These are phyloP conservation scores for Drosophila eugracilis DNA, from an alignment of 1,140 invertebrate species.

Conservation along the genomic window DNA sequence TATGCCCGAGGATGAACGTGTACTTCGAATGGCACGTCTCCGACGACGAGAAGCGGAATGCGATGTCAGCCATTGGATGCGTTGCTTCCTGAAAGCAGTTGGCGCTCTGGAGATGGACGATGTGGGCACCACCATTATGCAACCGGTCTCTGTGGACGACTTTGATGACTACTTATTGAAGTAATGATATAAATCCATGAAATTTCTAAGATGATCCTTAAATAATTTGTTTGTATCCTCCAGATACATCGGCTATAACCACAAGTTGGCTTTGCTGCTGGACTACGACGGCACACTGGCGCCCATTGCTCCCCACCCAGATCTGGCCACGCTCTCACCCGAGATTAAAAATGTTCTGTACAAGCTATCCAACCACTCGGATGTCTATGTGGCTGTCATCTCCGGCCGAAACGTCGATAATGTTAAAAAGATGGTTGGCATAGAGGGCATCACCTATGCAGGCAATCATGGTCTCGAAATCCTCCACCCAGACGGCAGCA, in stretches of 20 bases:
- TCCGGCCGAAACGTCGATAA: constrained; percentile 94
- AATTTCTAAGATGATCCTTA: neutral
- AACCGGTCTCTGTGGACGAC: constrained; percentile 93
- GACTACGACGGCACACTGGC: constrained; percentile 96
- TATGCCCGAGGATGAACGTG: constrained; percentile 95
- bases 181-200: constrained; percentile 85
- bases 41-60: constrained; percentile 91
- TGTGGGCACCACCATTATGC: constrained; percentile 92
- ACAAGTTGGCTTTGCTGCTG: constrained; percentile 93
- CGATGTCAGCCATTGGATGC: constrained; percentile 96
- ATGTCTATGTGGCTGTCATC: constrained; percentile 95
- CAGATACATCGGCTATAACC: constrained; percentile 93
- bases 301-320: constrained; percentile 94
- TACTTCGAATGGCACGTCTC: constrained; percentile 93
- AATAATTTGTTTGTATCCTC: constrained; percentile 18
- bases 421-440: constrained; percentile 95
- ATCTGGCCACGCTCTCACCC: constrained; percentile 92
- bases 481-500: constrained; percentile 94
- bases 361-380: constrained; percentile 93
- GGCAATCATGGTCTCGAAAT: constrained; percentile 96
- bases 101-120: constrained; percentile 93
- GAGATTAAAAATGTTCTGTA: constrained; percentile 94
- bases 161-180: constrained; percentile 94
- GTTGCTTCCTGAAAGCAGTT: constrained; percentile 94
- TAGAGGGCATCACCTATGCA: constrained; percentile 95